These are phyloP conservation scores for Glareola pratincola DNA, from an alignment of 2,113 vertebrate genomes.

Conservation along the genomic window DNA sequence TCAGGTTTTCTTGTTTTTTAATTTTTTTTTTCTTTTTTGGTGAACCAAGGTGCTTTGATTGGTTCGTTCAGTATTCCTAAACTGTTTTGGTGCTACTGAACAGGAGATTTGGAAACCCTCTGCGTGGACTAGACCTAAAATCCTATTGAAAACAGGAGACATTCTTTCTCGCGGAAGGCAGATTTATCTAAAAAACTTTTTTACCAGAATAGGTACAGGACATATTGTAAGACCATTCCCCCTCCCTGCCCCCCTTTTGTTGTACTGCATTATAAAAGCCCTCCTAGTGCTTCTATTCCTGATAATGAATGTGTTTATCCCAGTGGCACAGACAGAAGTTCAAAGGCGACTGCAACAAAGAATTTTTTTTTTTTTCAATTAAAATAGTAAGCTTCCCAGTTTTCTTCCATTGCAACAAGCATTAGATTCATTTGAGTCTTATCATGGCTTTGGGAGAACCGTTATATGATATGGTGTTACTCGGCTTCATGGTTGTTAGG, in stretches of 20 bases:
- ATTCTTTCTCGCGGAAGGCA: neutral
- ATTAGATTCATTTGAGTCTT: neutral
- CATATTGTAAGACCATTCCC: neutral
- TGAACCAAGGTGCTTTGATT: neutral
- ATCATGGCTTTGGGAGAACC: neutral
- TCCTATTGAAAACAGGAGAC: neutral
- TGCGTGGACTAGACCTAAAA: neutral
- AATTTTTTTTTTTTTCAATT: neutral
- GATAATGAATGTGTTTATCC: neutral
- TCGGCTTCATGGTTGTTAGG: neutral
- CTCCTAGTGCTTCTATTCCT: neutral
- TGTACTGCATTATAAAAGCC: neutral
- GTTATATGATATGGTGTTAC: neutral
- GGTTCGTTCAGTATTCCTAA: neutral
- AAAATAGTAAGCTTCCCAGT: neutral
- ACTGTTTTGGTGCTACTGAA: neutral
- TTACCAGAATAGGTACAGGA: neutral
- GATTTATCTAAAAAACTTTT: neutral
- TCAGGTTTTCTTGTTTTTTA: neutral
- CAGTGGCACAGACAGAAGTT: neutral
- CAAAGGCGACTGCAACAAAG: neutral
- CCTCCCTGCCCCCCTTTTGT: fast-evolving
- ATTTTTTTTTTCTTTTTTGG: neutral
- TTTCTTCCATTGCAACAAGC: neutral
- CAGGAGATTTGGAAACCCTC: neutral